Evolutionary conservation across 2,797 vertebrate genomes (phyloP).

Genomic region (Sebastolobus altivelis): DNA sequence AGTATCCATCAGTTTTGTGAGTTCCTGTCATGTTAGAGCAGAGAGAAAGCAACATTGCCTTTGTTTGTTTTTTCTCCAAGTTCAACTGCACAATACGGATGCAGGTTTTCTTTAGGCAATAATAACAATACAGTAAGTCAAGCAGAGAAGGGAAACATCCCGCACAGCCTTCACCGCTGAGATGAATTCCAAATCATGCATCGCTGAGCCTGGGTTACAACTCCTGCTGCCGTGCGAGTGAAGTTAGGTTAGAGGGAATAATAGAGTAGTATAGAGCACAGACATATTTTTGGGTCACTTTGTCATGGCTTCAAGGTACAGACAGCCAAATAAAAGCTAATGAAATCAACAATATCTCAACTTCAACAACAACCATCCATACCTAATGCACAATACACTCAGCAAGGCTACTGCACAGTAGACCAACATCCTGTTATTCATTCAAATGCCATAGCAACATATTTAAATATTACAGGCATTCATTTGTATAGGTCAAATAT

Average conservation of each 20-base stretch:
- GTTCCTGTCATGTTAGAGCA: conserved; percentile 48
- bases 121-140: conserved; percentile 36
- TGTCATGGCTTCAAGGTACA: conserved; percentile 29
- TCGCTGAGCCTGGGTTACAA: conserved; percentile 45
- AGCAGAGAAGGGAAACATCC: conserved; percentile 31
- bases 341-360: conserved; percentile 8
- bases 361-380: background rate
- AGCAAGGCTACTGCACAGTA: background rate
- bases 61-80: background rate
- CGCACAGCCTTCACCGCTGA: conserved; percentile 18
- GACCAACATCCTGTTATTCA: conserved; percentile 19
- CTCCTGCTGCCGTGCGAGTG: conserved; percentile 25
- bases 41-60: conserved; percentile 6
- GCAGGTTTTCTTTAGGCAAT: conserved; percentile 35
- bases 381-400: background rate
- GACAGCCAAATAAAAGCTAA: conserved; percentile 4
- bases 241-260: conserved; percentile 38
- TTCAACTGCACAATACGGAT: conserved; percentile 16
- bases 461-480: conserved; percentile 25
- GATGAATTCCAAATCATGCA: conserved; percentile 54
- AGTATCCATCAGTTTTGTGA: conserved; percentile 45
- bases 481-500: conserved; percentile 20
- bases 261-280: background rate
- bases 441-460: conserved; percentile 26
- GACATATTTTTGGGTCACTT: conserved; percentile 23